Evolutionary conservation across 2,797 vertebrate genomes (phyloP).

Genomic region (Natrix natrix): DNA sequence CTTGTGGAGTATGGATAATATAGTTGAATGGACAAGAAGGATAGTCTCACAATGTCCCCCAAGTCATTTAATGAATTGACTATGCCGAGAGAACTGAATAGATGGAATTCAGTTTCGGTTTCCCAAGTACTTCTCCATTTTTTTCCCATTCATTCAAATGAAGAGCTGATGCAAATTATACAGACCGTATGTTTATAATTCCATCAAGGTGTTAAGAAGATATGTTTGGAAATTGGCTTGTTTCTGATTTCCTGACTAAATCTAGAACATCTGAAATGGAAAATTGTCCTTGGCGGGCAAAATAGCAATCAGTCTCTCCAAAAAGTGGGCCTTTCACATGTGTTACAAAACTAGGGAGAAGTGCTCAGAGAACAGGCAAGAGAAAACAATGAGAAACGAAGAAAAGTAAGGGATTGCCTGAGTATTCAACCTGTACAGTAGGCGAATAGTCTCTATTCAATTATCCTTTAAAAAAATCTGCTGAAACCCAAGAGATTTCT

Average conservation of each 20-base stretch:
- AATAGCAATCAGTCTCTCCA: neutral
- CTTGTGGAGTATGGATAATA: neutral
- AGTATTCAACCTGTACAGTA: neutral
- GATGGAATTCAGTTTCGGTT: neutral
- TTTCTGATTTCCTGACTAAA: neutral
- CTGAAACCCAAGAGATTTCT: neutral
- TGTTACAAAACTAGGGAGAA: neutral
- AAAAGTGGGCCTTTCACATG: neutral
- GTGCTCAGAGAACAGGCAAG: neutral
- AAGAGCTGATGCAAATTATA: neutral
- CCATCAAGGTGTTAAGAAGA: neutral
- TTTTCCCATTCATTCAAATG: neutral
- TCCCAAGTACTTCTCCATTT: neutral
- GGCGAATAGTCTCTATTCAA: neutral
- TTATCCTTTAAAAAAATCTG: neutral
- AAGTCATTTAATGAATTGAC: neutral
- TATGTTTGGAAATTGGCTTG: neutral
- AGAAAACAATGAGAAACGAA: neutral
- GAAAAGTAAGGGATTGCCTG: neutral
- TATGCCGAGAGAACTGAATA: neutral
- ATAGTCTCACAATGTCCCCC: neutral
- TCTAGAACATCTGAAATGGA: neutral
- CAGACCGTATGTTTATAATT: neutral
- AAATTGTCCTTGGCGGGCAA: neutral
- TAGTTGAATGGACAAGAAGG: neutral